A percentile compares a stretch with the other conserved stretches of the same genome.
Conservation (phyloP, 2,797 vertebrate genomes). For the Pangasius mekongensis region DNA sequence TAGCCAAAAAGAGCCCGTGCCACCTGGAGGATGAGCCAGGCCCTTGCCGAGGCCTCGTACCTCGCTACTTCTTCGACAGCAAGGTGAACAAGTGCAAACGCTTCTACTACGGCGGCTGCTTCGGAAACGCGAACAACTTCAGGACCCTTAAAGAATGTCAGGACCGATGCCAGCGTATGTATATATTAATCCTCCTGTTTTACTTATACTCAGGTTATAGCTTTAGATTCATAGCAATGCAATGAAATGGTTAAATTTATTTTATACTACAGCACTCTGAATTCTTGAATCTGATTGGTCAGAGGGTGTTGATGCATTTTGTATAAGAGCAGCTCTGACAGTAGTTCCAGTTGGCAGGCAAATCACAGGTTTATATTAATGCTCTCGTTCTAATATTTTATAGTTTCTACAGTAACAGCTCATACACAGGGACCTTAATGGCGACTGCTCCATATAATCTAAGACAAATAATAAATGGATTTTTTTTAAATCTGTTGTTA, state of each 20-base stretch:
- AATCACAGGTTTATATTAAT: neutral
- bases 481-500: too few relatives aligned
- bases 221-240: neutral
- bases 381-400: neutral
- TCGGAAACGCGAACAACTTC: slow-evolving; percentile 93
- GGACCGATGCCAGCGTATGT: slow-evolving; percentile 74
- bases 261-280: neutral
- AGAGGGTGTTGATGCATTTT: neutral
- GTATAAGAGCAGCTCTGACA: neutral
- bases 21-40: slow-evolving; percentile 81
- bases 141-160: slow-evolving; percentile 77
- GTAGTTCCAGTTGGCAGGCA: neutral
- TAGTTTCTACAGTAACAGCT: too few relatives aligned
- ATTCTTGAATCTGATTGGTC: neutral
- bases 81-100: slow-evolving; percentile 73
- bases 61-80: slow-evolving; percentile 84
- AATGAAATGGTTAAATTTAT: neutral
- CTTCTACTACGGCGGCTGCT: slow-evolving; percentile 90
- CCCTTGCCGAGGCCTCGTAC: slow-evolving; percentile 81
- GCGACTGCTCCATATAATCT: too few relatives aligned
- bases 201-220: neutral
- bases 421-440: too few relatives aligned
- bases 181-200: neutral
- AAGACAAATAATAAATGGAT: too few relatives aligned
- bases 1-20: slow-evolving; percentile 80